Evolutionary conservation across 2,797 vertebrate species (phyloP).

Genomic region (Sardinella longiceps): DNA sequence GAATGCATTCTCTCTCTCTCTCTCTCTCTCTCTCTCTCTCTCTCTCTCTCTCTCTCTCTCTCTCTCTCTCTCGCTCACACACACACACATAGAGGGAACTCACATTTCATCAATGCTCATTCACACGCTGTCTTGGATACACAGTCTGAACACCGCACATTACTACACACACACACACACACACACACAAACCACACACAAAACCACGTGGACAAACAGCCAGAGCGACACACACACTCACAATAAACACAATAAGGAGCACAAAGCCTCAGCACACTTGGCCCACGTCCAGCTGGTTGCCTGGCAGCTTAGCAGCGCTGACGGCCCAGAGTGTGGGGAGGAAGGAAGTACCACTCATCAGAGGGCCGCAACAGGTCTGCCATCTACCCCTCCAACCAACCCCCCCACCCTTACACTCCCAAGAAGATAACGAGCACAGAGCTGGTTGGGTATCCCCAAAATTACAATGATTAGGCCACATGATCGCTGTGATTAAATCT

Average conservation of each 20-base stretch:
- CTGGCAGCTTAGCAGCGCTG: conserved; percentile 68
- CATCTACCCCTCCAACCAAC: neutral
- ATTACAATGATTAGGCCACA: conserved; percentile 20
- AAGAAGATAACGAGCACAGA: conserved; percentile 54
- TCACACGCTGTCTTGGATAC: conserved; percentile 53
- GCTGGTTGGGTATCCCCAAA: conserved; percentile 30
- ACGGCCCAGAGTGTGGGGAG: conserved; percentile 72
- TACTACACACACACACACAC: conserved; percentile 35
- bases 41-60: conserved; percentile 40
- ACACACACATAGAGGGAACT: conserved; percentile 43
- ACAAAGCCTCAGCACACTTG: conserved; percentile 65
- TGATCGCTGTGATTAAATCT: conserved; percentile 22
- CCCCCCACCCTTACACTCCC: conserved; percentile 38
- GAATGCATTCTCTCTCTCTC: conserved; percentile 41
- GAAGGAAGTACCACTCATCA: conserved; percentile 76
- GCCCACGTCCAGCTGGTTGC: conserved; percentile 72
- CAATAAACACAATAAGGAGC: conserved; percentile 25
- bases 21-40: conserved; percentile 48
- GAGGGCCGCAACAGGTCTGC: conserved; percentile 65
- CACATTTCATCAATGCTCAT: conserved; percentile 44
- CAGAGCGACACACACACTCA: conserved; percentile 23
- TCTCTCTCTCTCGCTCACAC: conserved; percentile 45
- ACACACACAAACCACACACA: conserved; percentile 46
- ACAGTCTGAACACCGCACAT: conserved; percentile 44
- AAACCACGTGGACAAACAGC: conserved; percentile 26